A percentile compares a stretch with the other conserved stretches of the same genome.
Conservation (phyloP, 2,797 vertebrate species). For the Notolabrus celidotus region DNA sequence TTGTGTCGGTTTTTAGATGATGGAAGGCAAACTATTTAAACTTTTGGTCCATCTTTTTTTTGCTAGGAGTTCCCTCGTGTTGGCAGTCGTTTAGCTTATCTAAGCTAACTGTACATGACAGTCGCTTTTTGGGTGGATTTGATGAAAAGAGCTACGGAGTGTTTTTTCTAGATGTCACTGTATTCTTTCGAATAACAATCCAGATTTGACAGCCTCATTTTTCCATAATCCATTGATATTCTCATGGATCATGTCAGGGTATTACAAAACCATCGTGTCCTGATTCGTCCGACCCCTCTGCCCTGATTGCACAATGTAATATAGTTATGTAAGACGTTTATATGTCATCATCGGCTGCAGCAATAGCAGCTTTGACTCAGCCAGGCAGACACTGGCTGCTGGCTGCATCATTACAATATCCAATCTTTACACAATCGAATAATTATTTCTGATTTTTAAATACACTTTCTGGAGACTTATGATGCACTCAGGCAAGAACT, state of each 20-base stretch:
- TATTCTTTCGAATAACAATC: slow-evolving; percentile 35
- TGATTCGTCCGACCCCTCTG: slow-evolving; percentile 68
- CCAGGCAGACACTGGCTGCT: slow-evolving; percentile 51
- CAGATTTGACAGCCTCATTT: slow-evolving; percentile 42
- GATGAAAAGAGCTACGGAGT: too few relatives aligned
- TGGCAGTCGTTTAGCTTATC: not conserved
- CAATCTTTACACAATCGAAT: slow-evolving; percentile 57
- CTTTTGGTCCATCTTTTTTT: too few relatives aligned
- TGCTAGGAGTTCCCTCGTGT: not conserved
- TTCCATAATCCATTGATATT: slow-evolving; percentile 49
- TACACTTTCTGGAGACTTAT: slow-evolving; percentile 37
- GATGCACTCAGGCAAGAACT: slow-evolving; percentile 51
- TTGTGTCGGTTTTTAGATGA: too few relatives aligned
- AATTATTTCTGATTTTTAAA: slow-evolving; percentile 60
- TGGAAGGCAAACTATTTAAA: not conserved
- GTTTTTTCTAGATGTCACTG: too few relatives aligned
- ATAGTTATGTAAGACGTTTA: slow-evolving; percentile 78
- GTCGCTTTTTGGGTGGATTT: not conserved
- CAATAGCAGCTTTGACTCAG: slow-evolving; percentile 56
- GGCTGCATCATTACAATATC: slow-evolving; percentile 50
- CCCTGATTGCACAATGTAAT: slow-evolving; percentile 79
- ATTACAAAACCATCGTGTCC: slow-evolving; percentile 77
- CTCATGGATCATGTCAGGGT: slow-evolving; percentile 42
- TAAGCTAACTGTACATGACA: not conserved
- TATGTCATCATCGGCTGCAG: slow-evolving; percentile 68